Conservation (phyloP, 2,797 vertebrate genomes). For the Brachymystax lenok region DNA sequence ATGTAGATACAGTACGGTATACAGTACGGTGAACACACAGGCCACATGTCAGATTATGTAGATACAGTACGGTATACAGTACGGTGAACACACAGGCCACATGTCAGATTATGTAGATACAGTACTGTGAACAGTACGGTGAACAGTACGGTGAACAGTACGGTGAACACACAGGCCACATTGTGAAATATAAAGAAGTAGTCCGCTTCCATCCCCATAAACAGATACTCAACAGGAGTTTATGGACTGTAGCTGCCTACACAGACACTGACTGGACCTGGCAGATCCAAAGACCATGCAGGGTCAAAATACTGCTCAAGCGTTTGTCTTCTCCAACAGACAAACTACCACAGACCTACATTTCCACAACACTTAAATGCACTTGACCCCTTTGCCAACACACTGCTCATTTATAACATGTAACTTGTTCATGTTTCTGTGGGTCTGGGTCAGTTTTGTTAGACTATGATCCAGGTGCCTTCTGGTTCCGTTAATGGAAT, state of each 20-base stretch:
- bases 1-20: too few relatives aligned
- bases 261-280: too few relatives aligned
- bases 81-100: too few relatives aligned
- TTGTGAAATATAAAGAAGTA: too few relatives aligned
- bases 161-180: too few relatives aligned
- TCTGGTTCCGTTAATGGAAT: neutral
- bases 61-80: too few relatives aligned
- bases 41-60: too few relatives aligned
- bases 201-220: constrained; percentile 32
- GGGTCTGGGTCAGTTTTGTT: neutral
- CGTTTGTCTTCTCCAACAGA: neutral
- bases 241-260: neutral
- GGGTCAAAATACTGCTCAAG: constrained; percentile 33
- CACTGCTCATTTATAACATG: neutral
- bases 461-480: neutral
- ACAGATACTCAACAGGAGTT: constrained; percentile 41
- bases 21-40: too few relatives aligned
- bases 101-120: too few relatives aligned
- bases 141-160: too few relatives aligned
- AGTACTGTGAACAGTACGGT: too few relatives aligned
- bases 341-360: neutral
- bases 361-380: neutral
- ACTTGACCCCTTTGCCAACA: neutral
- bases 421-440: neutral
- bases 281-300: neutral